Evolutionary conservation across 37 sponge, comb jelly and placozoan species (phyloP), one percentile per base, ranked within the genome.

Genomic region (Aplysina aerophoba): DNA sequence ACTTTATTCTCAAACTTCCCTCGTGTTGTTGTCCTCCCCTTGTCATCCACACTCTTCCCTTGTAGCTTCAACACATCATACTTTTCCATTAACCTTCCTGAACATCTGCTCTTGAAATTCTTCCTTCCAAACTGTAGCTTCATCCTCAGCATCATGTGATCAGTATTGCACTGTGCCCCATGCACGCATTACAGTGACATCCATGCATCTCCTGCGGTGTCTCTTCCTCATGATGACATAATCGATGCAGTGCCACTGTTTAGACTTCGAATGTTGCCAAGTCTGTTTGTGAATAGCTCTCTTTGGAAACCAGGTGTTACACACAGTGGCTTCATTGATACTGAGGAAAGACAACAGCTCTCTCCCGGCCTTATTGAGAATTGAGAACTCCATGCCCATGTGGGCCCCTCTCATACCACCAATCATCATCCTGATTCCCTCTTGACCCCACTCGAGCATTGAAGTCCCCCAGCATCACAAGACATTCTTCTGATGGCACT

Each of bases 261-360:
- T 81, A 44, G 53, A 63, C 69, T 67, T 67, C 13, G 69, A 27
- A 67, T 67, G 69, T n/a, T 67, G 69, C 69, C 69, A 67, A n/a
- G 89, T 89, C 25, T 64, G 56, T 57, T 84, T 83, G 72, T 89
- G 81, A 19, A 89, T 83, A 19, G 64, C 72, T 35, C 41, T 78
- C 63, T 87, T 87, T 21, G 15, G 21, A 61, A 81, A 87, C 81
- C 81, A 87, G 56, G 87, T 86, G 72, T 86, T 86, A 59, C 87
- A 80, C 31, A 62, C 83, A 61, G 66, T 62, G 57, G 33, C 69
- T 37, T 71, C 74, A 72, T 84, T 84, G 38, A 55, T 69, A 37
- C 59, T 0, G 53, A 71, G 74, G 58, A 84, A 84, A 21, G 85
- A 44, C 61, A 84, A 28, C 35, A 84, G 35, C 39, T 69, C 84